Base-by-base conservation (phyloP, 2,113 vertebrate species). In the Perognathus longimembris region DNA sequence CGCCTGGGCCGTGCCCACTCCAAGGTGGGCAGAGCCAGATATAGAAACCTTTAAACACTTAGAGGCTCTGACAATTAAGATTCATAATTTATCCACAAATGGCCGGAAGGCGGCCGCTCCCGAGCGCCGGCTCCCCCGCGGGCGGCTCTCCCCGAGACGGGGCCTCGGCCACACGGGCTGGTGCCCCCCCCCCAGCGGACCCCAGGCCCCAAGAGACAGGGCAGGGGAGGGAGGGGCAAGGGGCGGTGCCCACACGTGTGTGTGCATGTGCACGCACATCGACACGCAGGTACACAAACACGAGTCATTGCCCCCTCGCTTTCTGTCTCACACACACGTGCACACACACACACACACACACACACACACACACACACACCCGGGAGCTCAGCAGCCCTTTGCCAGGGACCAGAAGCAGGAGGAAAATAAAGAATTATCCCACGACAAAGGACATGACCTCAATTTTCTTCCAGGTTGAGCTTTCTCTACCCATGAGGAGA, bases 41-140 rank as follows among this genome's bases (percentile, higher is more conserved):
- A 92, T 79, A 96, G 94, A 93, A 97, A 42, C 89, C 89, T 95
- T 92, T 95, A 92, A 96, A 95, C 94, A 91, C 93, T 90, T 94
- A 97, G 85, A 94, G 82, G 91, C 91, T 94, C 78, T 85, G 87
- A 96, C 95, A 97, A 95, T 97, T 97, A 97, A 96, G 96, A 97
- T 97, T 96, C 93, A 95, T 97, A 97, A 95, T 96, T 96, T 92
- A 96, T 97, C 91, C 12, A 0, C 82, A 96, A 91, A 95, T 93
- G 91, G 59, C 91, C 30, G n/a, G 95, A 94, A 96, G 87, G 84
- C 81, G 85, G 78, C 20, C 7, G 85, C 77, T 94, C 78, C 81
- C 5, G 4, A 89, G 78, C n/a, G n/a, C n/a, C n/a, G n/a, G n/a
- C n/a, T n/a, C n/a, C n/a, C n/a, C n/a, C n/a, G 70, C 38, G 30